phyloP scores from a whole-genome alignment of 2,797 vertebrate genomes.

The Thunnus albacares region DNA sequence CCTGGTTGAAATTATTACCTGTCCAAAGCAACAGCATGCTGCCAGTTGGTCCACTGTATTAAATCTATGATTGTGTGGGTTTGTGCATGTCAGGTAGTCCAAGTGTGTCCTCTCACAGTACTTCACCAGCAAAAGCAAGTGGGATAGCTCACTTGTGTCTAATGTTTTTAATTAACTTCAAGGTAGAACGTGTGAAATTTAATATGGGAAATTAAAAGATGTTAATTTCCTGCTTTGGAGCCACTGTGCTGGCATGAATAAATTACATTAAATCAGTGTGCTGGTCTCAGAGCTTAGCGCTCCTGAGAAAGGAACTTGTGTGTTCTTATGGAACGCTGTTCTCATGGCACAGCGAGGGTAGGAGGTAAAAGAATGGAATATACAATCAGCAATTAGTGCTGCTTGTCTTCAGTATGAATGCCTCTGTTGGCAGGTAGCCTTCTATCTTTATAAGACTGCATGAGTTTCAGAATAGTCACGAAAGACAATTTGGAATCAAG shows the following conservation, averaged over 20 bases:
- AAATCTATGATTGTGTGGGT: slow-evolving; percentile 39
- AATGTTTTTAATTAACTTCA: slow-evolving; percentile 87
- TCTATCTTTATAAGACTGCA: slow-evolving; percentile 45
- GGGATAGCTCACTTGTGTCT: slow-evolving; percentile 63
- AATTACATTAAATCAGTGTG: slow-evolving; percentile 80
- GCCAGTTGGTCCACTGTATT: slow-evolving; percentile 35
- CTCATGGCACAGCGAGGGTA: slow-evolving; percentile 27
- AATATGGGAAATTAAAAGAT: slow-evolving; percentile 88
- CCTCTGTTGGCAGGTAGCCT: slow-evolving; percentile 49
- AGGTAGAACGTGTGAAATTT: slow-evolving; percentile 87
- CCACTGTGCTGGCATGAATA: slow-evolving; percentile 80
- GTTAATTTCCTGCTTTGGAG: slow-evolving; percentile 85
- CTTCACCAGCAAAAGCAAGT: slow-evolving; percentile 40
- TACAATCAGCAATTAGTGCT: slow-evolving; percentile 42
- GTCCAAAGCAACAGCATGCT: slow-evolving; percentile 49
- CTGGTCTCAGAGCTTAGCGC: slow-evolving; percentile 66
- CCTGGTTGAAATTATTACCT: slow-evolving; percentile 66
- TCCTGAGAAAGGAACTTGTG: slow-evolving; percentile 45
- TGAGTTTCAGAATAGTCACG: slow-evolving; percentile 24
- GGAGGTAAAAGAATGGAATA: slow-evolving; percentile 37
- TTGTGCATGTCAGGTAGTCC: slow-evolving; percentile 42
- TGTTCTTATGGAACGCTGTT: slow-evolving; percentile 30
- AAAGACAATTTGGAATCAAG: slow-evolving; percentile 30
- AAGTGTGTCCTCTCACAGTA: slow-evolving; percentile 20
- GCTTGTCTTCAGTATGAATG: slow-evolving; percentile 49